phyloP scores from a whole-genome alignment of 2,797 vertebrate genomes.

The Silurus lanzhouensis region DNA sequence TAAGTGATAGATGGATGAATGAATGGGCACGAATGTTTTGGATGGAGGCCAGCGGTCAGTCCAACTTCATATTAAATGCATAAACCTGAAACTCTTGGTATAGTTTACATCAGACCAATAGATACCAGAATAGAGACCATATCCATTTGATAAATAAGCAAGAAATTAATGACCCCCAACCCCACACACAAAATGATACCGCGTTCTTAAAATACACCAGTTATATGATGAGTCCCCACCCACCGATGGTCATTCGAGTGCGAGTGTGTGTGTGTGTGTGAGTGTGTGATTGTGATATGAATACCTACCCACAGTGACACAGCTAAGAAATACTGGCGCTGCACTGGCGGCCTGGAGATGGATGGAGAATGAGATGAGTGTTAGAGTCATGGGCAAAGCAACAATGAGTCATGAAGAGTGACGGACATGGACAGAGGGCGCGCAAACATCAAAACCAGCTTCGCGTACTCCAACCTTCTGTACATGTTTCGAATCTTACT shows the following conservation, averaged over 20 bases:
- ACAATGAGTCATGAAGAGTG: constrained; percentile 49
- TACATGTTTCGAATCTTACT: neutral
- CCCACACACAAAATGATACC: neutral
- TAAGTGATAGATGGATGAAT: no score
- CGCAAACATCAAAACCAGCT: constrained; percentile 63
- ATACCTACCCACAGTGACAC: constrained; percentile 78
- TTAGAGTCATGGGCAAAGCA: constrained; percentile 72
- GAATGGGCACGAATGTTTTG: no score
- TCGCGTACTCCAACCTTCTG: neutral
- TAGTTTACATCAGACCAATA: no score
- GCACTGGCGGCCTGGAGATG: constrained; percentile 78
- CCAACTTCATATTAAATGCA: no score
- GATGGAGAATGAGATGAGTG: constrained; percentile 79
- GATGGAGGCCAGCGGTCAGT: no score
- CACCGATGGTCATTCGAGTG: neutral
- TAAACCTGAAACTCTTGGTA: no score
- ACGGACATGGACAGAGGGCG: constrained; percentile 54
- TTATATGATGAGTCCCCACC: neutral
- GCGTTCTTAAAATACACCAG: neutral
- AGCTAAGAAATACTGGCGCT: constrained; percentile 77
- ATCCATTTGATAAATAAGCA: no score
- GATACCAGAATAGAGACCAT: no score
- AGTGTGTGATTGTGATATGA: neutral
- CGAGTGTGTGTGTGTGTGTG: no score
- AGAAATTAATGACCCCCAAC: no score